Evolutionary conservation across 2,888 invertebrate species (phyloP).

Genomic region (Platynereis dumerilii): DNA sequence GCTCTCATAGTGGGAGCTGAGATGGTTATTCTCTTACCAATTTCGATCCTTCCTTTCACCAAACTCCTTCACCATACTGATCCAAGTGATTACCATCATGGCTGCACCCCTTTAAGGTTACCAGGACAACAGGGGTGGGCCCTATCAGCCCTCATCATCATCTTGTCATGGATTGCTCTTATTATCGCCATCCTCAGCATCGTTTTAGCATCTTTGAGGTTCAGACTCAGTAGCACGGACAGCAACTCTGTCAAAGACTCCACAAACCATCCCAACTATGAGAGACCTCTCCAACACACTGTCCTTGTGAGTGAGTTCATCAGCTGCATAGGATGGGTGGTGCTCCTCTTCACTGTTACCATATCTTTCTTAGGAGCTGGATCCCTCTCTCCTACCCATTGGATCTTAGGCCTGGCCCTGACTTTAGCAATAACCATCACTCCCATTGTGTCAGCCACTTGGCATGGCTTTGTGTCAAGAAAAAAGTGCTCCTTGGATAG

Average conservation of each 20-base stretch:
- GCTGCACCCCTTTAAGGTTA: conserved; percentile 18
- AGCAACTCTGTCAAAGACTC: background rate
- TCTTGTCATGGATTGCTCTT: conserved; percentile 16
- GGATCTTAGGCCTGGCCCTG: conserved; percentile 17
- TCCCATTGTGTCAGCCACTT: conserved; percentile 13
- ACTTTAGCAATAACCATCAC: conserved; percentile 5
- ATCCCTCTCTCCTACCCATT: conserved; percentile 6
- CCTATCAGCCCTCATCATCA: conserved; percentile 13
- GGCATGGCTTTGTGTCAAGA: conserved; percentile 4
- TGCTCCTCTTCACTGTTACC: background rate
- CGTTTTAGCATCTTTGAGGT: conserved; percentile 12
- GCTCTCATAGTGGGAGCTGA: conserved; percentile 8
- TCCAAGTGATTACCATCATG: conserved; percentile 15
- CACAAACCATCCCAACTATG: background rate
- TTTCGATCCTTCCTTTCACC: conserved; percentile 23
- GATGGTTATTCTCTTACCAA: conserved; percentile 14
- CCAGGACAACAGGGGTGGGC: conserved; percentile 24
- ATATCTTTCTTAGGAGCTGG: conserved; percentile 9
- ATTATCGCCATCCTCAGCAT: conserved; percentile 8
- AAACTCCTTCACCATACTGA: conserved; percentile 13
- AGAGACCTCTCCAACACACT: conserved; percentile 13
- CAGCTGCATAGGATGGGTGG: conserved; percentile 13
- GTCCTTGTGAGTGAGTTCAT: conserved; percentile 7
- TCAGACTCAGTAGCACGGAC: conserved; percentile 12
- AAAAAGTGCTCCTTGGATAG: conserved; percentile 10